phyloP scores from a whole-genome alignment of 2,888 invertebrate genomes.

The Scelioninae gen. 1 region DNA sequence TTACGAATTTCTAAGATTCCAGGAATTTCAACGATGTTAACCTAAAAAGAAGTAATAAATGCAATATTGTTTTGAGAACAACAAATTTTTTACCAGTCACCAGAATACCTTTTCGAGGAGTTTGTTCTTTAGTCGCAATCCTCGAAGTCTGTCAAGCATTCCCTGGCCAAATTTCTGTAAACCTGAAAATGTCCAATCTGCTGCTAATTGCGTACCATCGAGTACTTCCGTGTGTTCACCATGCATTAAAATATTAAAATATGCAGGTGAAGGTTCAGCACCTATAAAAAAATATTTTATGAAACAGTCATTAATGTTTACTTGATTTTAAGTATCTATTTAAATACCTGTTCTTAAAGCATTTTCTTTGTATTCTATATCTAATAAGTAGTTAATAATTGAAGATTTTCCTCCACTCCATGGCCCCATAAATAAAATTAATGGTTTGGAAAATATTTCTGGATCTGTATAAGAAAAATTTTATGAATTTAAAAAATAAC shows the following conservation, averaged over 20 bases:
- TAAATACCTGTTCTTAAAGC: conserved; percentile 92
- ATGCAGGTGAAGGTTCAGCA: conserved; percentile 96
- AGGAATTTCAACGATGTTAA: conserved; percentile 97
- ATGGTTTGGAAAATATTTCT: conserved; percentile 96
- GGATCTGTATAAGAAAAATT: too few relatives aligned
- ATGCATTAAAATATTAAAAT: conserved; percentile 95
- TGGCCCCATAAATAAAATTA: conserved; percentile 97
- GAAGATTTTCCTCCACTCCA: conserved; percentile 98
- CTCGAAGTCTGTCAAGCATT: conserved; percentile 93
- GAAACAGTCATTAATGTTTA: conserved; percentile 21
- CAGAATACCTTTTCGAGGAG: conserved; percentile 92
- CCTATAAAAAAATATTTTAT: conserved; percentile 85
- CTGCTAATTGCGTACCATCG: conserved; percentile 97
- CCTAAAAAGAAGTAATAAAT: conserved; percentile 85
- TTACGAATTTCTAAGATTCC: conserved; percentile 97
- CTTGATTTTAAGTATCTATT: conserved; percentile 64
- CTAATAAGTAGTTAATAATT: conserved; percentile 95
- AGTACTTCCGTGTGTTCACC: conserved; percentile 93
- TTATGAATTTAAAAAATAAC: not conserved
- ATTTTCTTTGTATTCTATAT: conserved; percentile 92
- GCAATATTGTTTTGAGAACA: not conserved
- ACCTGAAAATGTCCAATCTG: conserved; percentile 96
- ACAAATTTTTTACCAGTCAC: not conserved
- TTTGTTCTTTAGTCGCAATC: conserved; percentile 91
- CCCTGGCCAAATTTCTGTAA: conserved; percentile 98